A percentile compares a stretch with the other conserved stretches of the same genome.
Evolutionary conservation across 2,888 invertebrate species (phyloP).

Genomic region (Fissipunctia ypsillon): DNA sequence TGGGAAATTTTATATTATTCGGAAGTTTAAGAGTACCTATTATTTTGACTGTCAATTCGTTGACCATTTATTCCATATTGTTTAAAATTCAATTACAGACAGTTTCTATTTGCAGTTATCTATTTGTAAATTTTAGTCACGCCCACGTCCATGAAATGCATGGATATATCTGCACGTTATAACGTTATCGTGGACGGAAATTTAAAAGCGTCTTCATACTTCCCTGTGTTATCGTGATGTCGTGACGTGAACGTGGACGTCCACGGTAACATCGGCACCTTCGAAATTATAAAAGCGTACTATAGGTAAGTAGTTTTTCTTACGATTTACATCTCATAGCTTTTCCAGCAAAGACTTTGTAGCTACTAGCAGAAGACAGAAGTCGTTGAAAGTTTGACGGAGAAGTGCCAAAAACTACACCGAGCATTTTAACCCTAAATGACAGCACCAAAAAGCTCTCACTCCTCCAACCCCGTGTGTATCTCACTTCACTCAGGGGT

Average conservation of each 20-base stretch:
- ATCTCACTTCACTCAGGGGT: conserved; percentile 63
- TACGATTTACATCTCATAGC: background rate
- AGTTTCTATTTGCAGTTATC: background rate
- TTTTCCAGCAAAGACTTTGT: background rate
- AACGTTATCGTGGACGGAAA: background rate
- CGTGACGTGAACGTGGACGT: no score
- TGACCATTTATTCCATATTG: background rate
- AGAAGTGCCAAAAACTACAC: background rate
- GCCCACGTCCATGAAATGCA: background rate
- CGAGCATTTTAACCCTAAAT: background rate
- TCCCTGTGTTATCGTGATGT: background rate
- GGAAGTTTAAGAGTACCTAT: background rate
- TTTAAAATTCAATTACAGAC: background rate
- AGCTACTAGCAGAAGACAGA: background rate
- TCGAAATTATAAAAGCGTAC: background rate
- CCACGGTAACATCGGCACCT: no score
- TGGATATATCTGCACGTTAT: background rate
- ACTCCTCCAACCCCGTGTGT: conserved; percentile 48
- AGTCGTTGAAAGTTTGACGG: background rate
- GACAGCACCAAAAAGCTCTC: conserved; percentile 4
- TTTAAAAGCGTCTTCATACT: background rate
- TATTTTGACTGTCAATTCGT: no score
- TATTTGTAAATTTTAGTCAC: background rate
- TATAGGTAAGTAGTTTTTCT: background rate
- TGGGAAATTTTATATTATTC: background rate